Base-by-base conservation (phyloP, 2,888 invertebrate species). In the Rhingia campestris region DNA sequence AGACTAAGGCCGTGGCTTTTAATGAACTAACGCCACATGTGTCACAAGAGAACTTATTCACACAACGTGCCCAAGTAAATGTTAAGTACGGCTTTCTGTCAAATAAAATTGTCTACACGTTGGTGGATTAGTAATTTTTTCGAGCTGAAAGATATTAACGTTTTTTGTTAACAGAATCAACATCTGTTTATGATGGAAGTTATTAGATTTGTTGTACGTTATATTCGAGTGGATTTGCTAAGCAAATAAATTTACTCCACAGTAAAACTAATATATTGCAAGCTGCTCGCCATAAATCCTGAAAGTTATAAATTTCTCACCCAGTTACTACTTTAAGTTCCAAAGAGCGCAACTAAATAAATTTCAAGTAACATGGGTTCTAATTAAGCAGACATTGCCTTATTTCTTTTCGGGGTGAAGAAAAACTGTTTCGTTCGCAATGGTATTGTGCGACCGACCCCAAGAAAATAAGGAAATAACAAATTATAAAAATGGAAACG, bases 351-450 rank as follows among this genome's bases (percentile, higher is more conserved):
- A 33, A 51, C 47, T 1, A 64, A 43, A 32, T 39, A 58, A 54
- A 67, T 33, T 59, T 32, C 54, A 61, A 35, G 22, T 35, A 58
- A 45, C 37, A 69, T 61, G 41, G 58, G n/a, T 33, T 47, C 59
- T 61, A 73, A 79, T 79, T 79, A 79, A 66, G 73, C 43, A 39
- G 39, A 41, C 45, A 59, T 66, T 79, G 43, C 22, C 53, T 37
- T 51, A 63, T 70, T 56, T 14, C 37, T 47, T 66, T 58, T 33
- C 22, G 4, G 43, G 30, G 9, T n/a, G 12, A 14, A n/a, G 12
- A 12, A 22, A 30, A 14, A 22, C 22, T 22, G 22, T 22, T 22
- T 22, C 22, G 22, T 1, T 22, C 22, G 22, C 22, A 22, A 22
- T 2, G 1, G 14, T 30, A 22, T 9, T 37, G 22, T 56, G 45